Base-by-base conservation (phyloP, 1,140 invertebrate genomes). In the Parasteatoda tepidariorum region DNA sequence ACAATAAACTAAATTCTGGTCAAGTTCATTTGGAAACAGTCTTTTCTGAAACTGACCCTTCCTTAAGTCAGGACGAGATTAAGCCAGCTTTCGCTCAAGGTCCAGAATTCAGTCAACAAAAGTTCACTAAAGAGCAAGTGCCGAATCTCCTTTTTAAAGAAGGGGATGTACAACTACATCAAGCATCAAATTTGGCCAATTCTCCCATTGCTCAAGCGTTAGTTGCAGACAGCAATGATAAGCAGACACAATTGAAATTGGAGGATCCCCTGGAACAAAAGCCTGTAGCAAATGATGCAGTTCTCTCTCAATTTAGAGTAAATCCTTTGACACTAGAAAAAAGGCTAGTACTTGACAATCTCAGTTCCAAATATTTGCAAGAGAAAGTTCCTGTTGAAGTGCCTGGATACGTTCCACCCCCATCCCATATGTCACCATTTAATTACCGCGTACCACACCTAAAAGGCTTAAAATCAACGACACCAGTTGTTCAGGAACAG, bases 391-490 rank as follows among this genome's bases (percentile, higher is more conserved):
- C 74, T 0, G 18, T 66, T 62, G 34, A 64, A 6, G 24, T 76
- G 18, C 61, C 74, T n/a, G 24, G 26, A 28, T 76, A 64, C 24
- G 38, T 54, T 24, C 61, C 59, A 6, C 41, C 24, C 1, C 59
- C 74, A 31, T 66, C 74, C 4, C 31, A 61, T 7, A 64, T 64
- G 57, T n/a, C 71, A 13, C 74, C 74, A 38, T 76, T 76, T 30
- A 76, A 76, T 66, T 76, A 76, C 15, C 13, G 34, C 3, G 38
- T 74, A 22, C 74, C 74, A 5, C 24, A 30, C 9, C 13, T 64
- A 13, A 31, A 26, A 31, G 26, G 9, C 5, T 5, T 38, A 9
- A 41, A 26, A 7, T 9, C 22, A n/a, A 18, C 7, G 9, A 9
- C 22, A n/a, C 34, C 59, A 11, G 28, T 54, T 33, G 61, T 76